These are phyloP conservation scores for Synchiropus splendidus DNA, from an alignment of 2,113 vertebrate genomes.

Conservation along the genomic window DNA sequence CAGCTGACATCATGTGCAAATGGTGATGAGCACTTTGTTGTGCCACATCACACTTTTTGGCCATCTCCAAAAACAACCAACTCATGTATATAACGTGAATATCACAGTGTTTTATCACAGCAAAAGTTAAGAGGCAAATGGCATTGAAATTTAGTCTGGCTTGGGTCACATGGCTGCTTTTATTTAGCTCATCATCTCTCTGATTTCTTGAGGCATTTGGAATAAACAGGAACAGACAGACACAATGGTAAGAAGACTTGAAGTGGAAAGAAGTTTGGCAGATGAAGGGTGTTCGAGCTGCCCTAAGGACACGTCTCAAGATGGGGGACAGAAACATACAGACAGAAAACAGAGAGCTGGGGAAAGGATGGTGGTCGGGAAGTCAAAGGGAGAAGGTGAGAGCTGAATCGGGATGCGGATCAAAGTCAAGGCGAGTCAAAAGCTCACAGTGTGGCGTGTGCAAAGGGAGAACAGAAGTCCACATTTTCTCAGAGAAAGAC, in stretches of 20 bases:
- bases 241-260: constrained; percentile 2
- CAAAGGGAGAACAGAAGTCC: constrained; percentile 12
- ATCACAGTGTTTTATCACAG: no score
- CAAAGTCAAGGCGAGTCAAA: constrained; percentile 42
- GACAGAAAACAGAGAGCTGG: constrained; percentile 16
- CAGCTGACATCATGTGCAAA: no score
- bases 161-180: constrained; percentile 23
- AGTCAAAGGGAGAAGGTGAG: constrained; percentile 15
- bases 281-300: constrained; percentile 32
- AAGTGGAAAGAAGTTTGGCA: constrained; percentile 21
- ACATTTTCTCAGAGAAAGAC: constrained; percentile 4
- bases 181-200: constrained; percentile 19
- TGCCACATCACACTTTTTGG: no score
- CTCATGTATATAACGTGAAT: no score
- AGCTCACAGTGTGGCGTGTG: constrained; percentile 23
- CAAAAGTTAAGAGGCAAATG: no score
- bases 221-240: constrained; percentile 7
- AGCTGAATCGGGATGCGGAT: constrained; percentile 26
- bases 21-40: no score
- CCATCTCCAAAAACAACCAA: no score
- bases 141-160: constrained; percentile 1
- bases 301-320: constrained; percentile 34
- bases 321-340: constrained; percentile 21
- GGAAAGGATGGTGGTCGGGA: constrained; percentile 3
- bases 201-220: constrained; percentile 20